Conservation (phyloP, 1,140 invertebrate species). For the Solen grandis region DNA sequence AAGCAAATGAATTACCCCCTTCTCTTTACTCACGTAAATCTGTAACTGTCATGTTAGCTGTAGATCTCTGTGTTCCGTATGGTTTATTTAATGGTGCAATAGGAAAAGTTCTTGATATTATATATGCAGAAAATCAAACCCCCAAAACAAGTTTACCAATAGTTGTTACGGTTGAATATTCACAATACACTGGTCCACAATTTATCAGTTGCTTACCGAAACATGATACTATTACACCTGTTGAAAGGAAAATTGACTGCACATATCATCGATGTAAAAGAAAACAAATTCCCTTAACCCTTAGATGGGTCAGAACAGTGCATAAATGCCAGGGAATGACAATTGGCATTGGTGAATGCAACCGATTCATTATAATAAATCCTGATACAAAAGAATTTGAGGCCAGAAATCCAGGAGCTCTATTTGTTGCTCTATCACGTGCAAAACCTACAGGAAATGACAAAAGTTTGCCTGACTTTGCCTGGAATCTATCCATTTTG, state of each 20-base stretch:
- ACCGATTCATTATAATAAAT: conserved; percentile 57
- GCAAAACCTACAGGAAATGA: conserved; percentile 57
- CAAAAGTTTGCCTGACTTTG: conserved; percentile 56
- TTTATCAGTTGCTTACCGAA: conserved; percentile 32
- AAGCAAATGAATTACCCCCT: conserved; percentile 1
- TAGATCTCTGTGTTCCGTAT: conserved; percentile 41
- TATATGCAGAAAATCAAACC: conserved; percentile 25
- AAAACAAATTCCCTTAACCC: conserved; percentile 55
- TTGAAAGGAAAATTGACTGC: conserved; percentile 54
- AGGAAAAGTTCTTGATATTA: conserved; percentile 48
- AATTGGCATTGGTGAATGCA: conserved; percentile 49
- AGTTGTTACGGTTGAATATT: conserved; percentile 54
- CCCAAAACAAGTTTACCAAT: conserved; percentile 3
- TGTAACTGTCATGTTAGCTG: conserved; percentile 54
- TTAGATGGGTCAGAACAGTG: conserved; percentile 61
- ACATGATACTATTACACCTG: conserved; percentile 44
- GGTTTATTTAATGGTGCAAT: conserved; percentile 56
- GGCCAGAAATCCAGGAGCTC: conserved; percentile 57
- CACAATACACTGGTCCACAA: conserved; percentile 45
- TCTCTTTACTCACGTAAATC: conserved; percentile 20
- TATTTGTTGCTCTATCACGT: conserved; percentile 60
- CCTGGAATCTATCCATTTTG: conserved; percentile 59
- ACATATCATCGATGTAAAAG: conserved; percentile 43
- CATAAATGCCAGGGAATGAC: conserved; percentile 65
- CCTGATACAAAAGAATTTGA: conserved; percentile 58